Conservation (phyloP, 2,888 invertebrate species). For the Drosophila kambysellisi region DNA sequence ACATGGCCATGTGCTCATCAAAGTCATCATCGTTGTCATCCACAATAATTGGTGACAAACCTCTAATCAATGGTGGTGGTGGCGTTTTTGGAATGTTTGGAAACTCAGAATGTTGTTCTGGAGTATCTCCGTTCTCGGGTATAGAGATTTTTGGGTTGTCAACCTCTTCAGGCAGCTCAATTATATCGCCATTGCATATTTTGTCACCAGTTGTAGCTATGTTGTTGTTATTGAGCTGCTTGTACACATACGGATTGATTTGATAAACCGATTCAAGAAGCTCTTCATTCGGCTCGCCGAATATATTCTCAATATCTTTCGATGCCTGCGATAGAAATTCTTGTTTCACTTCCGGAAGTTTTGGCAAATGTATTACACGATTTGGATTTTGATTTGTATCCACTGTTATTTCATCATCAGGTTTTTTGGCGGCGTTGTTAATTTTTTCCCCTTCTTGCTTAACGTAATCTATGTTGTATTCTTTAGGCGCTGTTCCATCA, state of each 20-base stretch:
- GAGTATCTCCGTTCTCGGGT: background rate
- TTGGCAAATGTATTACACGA: conserved; percentile 65
- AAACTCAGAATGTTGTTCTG: background rate
- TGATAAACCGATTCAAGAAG: conserved; percentile 61
- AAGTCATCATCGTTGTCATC: conserved; percentile 45
- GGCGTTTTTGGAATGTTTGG: background rate
- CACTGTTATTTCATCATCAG: background rate
- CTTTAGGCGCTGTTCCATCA: background rate
- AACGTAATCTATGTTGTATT: too few species aligned
- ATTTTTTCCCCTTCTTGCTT: background rate
- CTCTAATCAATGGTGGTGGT: conserved; percentile 3
- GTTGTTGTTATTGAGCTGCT: conserved; percentile 49
- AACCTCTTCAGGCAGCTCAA: conserved; percentile 38
- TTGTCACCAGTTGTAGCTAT: conserved; percentile 3
- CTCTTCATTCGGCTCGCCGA: conserved; percentile 71
- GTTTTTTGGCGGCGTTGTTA: background rate
- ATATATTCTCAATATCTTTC: conserved; percentile 74
- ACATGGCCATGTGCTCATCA: conserved; percentile 73
- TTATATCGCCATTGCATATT: conserved; percentile 57
- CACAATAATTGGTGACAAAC: background rate
- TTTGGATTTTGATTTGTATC: background rate
- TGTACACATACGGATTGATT: conserved; percentile 76
- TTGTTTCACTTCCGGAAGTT: conserved; percentile 63
- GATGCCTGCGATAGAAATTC: conserved; percentile 61
- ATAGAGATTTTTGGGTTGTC: background rate